phyloP scores from a whole-genome alignment of 2,113 vertebrate genomes.

The Prionailurus bengalensis region DNA sequence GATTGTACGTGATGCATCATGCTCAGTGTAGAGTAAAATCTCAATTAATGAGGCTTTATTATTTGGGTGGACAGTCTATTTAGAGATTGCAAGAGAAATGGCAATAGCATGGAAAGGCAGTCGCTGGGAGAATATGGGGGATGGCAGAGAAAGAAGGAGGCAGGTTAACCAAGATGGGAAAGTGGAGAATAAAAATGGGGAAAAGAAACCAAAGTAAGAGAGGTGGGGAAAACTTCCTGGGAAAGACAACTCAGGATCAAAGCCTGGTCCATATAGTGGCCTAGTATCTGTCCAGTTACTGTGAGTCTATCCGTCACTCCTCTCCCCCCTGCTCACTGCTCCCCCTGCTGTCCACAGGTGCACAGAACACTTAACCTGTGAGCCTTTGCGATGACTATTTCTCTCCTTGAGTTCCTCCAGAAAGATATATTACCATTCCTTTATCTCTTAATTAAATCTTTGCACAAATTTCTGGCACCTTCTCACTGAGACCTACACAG shows the following conservation, averaged over 20 bases:
- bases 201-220: not conserved
- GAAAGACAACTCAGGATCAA: not conserved
- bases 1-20: not conserved
- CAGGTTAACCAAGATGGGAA: not conserved
- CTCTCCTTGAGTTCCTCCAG: not conserved
- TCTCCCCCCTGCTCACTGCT: not conserved
- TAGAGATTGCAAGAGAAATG: not conserved
- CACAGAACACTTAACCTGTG: not conserved
- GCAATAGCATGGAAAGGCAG: not conserved
- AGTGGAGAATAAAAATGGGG: not conserved
- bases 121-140: no score
- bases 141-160: not conserved
- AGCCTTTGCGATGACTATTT: not conserved
- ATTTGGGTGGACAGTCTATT: not conserved
- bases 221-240: not conserved
- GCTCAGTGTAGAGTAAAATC: not conserved
- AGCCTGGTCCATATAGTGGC: not conserved
- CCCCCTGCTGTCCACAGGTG: not conserved
- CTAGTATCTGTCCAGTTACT: not conserved
- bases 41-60: not conserved
- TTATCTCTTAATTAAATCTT: slow-evolving; percentile 23
- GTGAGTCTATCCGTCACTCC: no score
- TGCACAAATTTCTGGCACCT: not conserved
- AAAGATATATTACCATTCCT: not conserved
- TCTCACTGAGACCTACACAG: not conserved